phyloP scores from a whole-genome alignment of 2,113 vertebrate genomes.

The Hyaena hyaena region DNA sequence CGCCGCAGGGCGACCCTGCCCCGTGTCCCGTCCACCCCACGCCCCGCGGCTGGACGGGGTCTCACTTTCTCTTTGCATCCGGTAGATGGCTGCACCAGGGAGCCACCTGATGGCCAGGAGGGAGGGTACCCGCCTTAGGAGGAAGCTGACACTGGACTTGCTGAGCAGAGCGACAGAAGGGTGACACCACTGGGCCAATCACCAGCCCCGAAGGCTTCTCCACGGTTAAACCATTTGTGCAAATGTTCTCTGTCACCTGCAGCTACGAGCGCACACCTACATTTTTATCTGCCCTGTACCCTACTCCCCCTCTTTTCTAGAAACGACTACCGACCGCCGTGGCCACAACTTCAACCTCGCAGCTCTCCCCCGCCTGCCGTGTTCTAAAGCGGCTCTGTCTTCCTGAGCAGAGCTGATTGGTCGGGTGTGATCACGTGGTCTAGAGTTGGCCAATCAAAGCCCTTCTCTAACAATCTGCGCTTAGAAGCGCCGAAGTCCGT shows the following conservation, averaged over 20 bases:
- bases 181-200: neutral
- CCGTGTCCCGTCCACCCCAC: accelerated
- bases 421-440: neutral
- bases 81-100: neutral
- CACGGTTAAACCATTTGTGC: neutral
- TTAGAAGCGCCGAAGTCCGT: neutral
- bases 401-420: neutral
- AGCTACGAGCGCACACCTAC: neutral
- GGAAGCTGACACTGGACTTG: neutral
- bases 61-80: neutral
- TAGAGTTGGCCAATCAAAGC: neutral
- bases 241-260: neutral
- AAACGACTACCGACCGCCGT: neutral
- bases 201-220: neutral
- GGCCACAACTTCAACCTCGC: neutral
- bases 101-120: neutral
- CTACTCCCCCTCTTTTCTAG: neutral
- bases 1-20: accelerated
- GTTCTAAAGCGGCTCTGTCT: neutral
- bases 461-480: neutral
- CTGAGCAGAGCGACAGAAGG: neutral
- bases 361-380: neutral
- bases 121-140: neutral
- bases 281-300: neutral
- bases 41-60: accelerated